A percentile compares a stretch with the other conserved stretches of the same genome.
These are phyloP conservation scores for Psilanteris sp. DNA, from an alignment of 1,140 invertebrate genomes.

Conservation along the genomic window DNA sequence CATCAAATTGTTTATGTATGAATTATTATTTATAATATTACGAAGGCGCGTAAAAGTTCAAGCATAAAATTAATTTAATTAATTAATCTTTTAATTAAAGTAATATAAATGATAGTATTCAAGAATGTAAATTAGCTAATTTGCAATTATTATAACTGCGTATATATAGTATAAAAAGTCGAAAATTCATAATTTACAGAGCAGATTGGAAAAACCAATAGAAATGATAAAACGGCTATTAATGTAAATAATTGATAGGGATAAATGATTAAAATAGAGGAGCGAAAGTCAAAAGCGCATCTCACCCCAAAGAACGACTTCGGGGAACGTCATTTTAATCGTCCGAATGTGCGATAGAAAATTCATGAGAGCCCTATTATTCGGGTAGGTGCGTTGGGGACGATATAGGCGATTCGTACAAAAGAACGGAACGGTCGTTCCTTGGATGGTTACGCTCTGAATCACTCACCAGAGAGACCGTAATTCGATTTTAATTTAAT, in stretches of 20 bases:
- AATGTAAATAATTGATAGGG: slow-evolving; percentile 75
- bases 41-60: no score
- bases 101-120: no score
- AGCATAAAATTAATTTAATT: no score
- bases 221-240: slow-evolving; percentile 62
- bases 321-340: slow-evolving; percentile 68
- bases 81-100: no score
- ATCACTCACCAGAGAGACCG: slow-evolving; percentile 68
- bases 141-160: no score
- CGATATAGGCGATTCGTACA: slow-evolving; percentile 50
- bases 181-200: no score
- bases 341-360: slow-evolving; percentile 73
- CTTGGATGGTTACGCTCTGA: slow-evolving; percentile 68
- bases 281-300: slow-evolving; percentile 67
- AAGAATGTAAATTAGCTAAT: no score
- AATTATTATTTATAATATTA: no score
- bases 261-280: slow-evolving; percentile 40
- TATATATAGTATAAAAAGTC: no score
- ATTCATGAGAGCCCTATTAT: slow-evolving; percentile 74
- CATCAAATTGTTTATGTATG: no score
- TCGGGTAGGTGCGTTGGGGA: slow-evolving; percentile 39
- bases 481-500: slow-evolving; percentile 79
- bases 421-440: slow-evolving; percentile 50
- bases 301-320: slow-evolving; percentile 47
- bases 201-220: no score